phyloP scores from a whole-genome alignment of 2,113 vertebrate genomes.

The Elaphurus davidianus region DNA sequence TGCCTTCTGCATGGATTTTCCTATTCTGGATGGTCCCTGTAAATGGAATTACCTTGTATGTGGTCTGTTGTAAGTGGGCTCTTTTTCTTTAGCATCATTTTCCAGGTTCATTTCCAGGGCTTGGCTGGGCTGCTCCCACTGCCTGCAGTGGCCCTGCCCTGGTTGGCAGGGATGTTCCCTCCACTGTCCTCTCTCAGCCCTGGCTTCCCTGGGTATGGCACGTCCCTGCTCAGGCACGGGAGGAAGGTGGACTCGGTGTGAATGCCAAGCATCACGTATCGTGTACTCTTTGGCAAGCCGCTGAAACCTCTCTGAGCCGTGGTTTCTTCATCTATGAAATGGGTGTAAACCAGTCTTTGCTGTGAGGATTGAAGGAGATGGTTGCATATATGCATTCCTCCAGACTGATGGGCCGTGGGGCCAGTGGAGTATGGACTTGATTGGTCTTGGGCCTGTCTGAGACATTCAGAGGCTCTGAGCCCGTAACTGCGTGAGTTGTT shows the following conservation, averaged over 20 bases:
- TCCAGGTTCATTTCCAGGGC: not conserved
- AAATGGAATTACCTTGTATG: not conserved
- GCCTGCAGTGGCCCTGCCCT: not conserved
- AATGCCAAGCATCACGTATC: not conserved
- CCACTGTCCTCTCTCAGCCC: not conserved
- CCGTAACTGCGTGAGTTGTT: not conserved
- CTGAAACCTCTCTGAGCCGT: not conserved
- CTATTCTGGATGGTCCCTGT: not conserved
- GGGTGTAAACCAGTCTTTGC: not conserved
- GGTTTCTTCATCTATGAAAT: not conserved
- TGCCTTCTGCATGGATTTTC: not conserved
- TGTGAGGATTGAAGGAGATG: not conserved
- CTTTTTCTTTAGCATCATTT: not conserved
- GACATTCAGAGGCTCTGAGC: not conserved
- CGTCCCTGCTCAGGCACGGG: not conserved
- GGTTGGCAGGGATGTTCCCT: not conserved
- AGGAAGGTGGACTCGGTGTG: not conserved
- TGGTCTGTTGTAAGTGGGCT: not conserved
- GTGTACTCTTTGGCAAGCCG: not conserved
- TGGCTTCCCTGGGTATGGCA: not conserved
- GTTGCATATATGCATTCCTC: not conserved
- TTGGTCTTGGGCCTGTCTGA: not conserved
- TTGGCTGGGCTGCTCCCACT: not conserved
- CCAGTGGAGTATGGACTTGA: not conserved
- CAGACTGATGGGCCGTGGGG: not conserved